Percentiles rank a stretch among this genome's conserved stretches.
Conservation (phyloP, 2,113 vertebrate genomes). For the Donacobius atricapilla region DNA sequence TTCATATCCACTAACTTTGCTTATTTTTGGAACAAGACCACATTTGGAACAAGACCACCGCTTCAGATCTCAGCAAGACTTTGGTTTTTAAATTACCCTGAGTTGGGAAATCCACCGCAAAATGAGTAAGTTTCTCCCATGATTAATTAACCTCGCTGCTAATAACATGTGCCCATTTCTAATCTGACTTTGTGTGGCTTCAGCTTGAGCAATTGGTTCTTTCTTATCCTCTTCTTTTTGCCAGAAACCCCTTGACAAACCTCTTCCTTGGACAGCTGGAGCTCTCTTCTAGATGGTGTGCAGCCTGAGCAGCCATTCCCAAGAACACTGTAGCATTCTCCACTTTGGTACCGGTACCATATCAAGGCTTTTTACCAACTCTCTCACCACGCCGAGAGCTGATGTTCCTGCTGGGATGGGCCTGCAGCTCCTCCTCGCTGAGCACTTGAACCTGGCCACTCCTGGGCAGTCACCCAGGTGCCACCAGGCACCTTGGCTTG, state of each 20-base stretch:
- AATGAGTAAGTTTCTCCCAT: not conserved
- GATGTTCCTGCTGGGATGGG: not conserved
- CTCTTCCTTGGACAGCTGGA: not conserved
- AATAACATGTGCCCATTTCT: not conserved
- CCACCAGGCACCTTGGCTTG: not conserved
- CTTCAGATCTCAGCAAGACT: no score
- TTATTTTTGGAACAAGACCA: not conserved
- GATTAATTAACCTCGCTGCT: not conserved
- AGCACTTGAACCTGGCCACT: not conserved
- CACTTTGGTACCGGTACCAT: not conserved
- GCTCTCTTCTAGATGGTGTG: not conserved
- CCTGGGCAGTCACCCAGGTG: not conserved
- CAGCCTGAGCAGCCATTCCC: not conserved
- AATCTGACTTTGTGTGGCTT: not conserved
- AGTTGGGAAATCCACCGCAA: not conserved
- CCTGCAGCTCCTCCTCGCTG: not conserved
- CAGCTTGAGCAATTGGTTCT: not conserved
- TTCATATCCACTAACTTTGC: not conserved
- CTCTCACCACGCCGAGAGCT: not conserved
- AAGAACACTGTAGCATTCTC: not conserved
- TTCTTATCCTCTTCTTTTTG: not conserved
- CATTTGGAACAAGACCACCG: not conserved
- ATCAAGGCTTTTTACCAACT: not conserved
- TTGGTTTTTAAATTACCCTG: not conserved
- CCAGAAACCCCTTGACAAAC: not conserved